Percentiles rank a stretch among this genome's conserved stretches.
phyloP scores from a whole-genome alignment of 1,140 invertebrate genomes.

The Cotesia vestalis region DNA sequence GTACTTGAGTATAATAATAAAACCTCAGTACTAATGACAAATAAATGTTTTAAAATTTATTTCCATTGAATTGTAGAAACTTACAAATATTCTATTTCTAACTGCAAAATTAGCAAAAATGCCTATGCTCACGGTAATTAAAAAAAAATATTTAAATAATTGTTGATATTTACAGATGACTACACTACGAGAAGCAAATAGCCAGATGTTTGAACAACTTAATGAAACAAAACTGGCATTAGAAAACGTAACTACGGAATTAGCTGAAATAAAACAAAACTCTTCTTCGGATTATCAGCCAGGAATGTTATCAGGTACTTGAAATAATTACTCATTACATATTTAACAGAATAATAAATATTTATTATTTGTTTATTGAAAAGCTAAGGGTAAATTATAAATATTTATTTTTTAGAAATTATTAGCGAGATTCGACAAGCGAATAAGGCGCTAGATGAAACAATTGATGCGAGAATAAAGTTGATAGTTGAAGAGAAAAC shows the following conservation, averaged over 20 bases:
- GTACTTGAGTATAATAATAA: too few relatives aligned
- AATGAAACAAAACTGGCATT: conserved; percentile 66
- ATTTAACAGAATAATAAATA: conserved; percentile 10
- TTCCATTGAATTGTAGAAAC: too few relatives aligned
- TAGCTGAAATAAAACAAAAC: conserved; percentile 57
- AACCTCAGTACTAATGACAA: too few relatives aligned
- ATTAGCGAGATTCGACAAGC: conserved; percentile 80
- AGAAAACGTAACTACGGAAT: conserved; percentile 63
- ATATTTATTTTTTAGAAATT: conserved; percentile 64
- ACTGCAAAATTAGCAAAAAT: too few relatives aligned
- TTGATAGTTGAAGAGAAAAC: conserved; percentile 70
- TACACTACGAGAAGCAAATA: conserved; percentile 65
- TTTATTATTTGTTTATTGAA: too few relatives aligned
- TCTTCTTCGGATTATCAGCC: conserved; percentile 72
- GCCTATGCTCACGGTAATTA: too few relatives aligned
- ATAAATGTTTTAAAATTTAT: too few relatives aligned
- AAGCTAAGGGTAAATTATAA: conserved; percentile 7
- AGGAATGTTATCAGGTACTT: conserved; percentile 71
- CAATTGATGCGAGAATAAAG: conserved; percentile 70
- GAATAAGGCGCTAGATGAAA: conserved; percentile 75
- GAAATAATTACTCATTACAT: conserved; percentile 25
- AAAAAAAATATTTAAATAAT: background rate
- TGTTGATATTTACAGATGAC: conserved; percentile 53
- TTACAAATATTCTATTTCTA: too few relatives aligned
- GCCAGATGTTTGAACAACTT: conserved; percentile 67